Evolutionary conservation across 2,797 vertebrate species (phyloP).

Genomic region (Pangasius larnaudii): DNA sequence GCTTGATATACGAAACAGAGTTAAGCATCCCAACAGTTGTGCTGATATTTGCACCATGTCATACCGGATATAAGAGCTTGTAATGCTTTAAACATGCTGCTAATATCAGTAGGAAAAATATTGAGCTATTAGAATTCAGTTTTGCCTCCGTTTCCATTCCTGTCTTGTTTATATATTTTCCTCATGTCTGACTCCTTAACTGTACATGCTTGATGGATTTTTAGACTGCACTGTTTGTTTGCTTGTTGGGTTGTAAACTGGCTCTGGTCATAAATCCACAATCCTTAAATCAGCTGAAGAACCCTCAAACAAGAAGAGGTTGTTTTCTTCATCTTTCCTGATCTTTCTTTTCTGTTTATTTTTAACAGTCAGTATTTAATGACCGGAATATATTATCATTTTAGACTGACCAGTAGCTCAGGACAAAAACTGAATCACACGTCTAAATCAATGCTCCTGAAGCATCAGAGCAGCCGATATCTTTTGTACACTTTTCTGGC

Average conservation of each 20-base stretch:
- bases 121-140: not conserved
- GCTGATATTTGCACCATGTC: not conserved
- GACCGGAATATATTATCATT: not conserved
- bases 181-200: not conserved
- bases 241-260: not conserved
- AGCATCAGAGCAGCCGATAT: not conserved
- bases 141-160: not conserved
- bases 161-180: not conserved
- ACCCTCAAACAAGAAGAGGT: not conserved
- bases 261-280: not conserved
- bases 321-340: not conserved
- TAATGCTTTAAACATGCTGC: not conserved
- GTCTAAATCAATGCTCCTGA: not conserved
- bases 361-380: not conserved
- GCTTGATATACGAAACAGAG: conserved; percentile 22
- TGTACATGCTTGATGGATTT: not conserved
- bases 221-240: not conserved
- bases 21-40: conserved; percentile 4
- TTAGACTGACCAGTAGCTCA: not conserved
- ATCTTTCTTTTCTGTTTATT: not conserved
- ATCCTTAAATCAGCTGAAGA: not conserved
- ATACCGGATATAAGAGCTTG: not conserved
- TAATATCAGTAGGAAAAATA: not conserved
- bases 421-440: not conserved
- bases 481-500: not conserved